A percentile compares a stretch with the other conserved stretches of the same genome.
Evolutionary conservation across 35 echinoderm and acorn worm species (phyloP).

Genomic region (Holothuria glaberrima): DNA sequence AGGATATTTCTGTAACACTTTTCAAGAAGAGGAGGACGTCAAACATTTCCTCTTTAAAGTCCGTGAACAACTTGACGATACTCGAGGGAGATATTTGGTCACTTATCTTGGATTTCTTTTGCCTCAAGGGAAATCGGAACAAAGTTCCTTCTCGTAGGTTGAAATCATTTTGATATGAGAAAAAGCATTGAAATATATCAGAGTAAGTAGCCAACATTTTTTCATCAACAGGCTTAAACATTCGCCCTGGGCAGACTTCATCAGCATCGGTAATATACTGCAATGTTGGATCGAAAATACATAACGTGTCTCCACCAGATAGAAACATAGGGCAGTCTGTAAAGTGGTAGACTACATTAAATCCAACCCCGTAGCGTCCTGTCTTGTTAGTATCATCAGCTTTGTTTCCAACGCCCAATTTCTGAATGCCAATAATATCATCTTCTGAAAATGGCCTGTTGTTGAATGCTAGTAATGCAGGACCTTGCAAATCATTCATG

Average conservation of each 20-base stretch:
- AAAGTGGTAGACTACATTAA: slow-evolving; percentile 90
- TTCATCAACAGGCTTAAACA: slow-evolving; percentile 12
- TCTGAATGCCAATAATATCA: slow-evolving; percentile 86
- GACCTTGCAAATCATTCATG: slow-evolving; percentile 70
- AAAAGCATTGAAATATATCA: slow-evolving; percentile 66
- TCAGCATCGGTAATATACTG: slow-evolving; percentile 68
- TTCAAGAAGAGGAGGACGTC: slow-evolving; percentile 33
- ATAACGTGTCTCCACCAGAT: slow-evolving; percentile 52
- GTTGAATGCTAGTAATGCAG: slow-evolving; percentile 85
- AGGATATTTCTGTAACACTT: slow-evolving; percentile 10
- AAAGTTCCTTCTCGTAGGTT: slow-evolving; percentile 39
- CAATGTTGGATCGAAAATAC: slow-evolving; percentile 81
- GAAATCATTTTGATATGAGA: slow-evolving; percentile 44
- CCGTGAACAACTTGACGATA: neutral
- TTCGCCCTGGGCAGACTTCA: slow-evolving; percentile 49
- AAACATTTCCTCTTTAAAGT: slow-evolving; percentile 28
- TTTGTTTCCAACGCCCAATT: slow-evolving; percentile 80
- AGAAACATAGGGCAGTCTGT: slow-evolving; percentile 90
- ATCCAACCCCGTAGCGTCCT: slow-evolving; percentile 88
- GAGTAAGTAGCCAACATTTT: slow-evolving; percentile 51
- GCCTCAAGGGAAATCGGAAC: slow-evolving; percentile 79
- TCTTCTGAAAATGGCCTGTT: slow-evolving; percentile 72
- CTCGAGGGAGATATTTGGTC: neutral
- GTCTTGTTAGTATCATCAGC: slow-evolving; percentile 42
- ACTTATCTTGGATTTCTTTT: slow-evolving; percentile 27